Conservation (phyloP, 2,888 invertebrate genomes). For the Drosophila lacicola region DNA sequence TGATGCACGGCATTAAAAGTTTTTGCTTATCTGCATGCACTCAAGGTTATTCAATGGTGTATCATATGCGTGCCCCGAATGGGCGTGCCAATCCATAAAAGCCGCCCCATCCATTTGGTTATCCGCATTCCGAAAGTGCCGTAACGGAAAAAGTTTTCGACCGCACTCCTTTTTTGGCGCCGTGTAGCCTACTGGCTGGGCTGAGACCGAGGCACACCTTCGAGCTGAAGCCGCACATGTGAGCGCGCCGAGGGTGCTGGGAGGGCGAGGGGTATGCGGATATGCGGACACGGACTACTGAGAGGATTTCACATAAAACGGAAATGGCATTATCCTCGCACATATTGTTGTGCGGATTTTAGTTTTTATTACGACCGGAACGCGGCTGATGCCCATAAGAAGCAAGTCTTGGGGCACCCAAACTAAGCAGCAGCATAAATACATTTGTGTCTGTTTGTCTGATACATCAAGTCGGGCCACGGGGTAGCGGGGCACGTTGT, state of each 20-base stretch:
- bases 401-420: slow-evolving; percentile 36
- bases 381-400: slow-evolving; percentile 70
- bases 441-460: slow-evolving; percentile 77
- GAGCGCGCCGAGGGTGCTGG: not conserved
- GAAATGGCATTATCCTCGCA: slow-evolving; percentile 81
- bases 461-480: slow-evolving; percentile 66
- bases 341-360: slow-evolving; percentile 82
- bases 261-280: slow-evolving; percentile 32
- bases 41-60: slow-evolving; percentile 23
- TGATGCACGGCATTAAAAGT: slow-evolving; percentile 10
- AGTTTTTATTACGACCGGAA: slow-evolving; percentile 78
- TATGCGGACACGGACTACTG: slow-evolving; percentile 60
- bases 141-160: slow-evolving; percentile 63
- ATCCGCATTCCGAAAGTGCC: slow-evolving; percentile 60
- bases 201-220: slow-evolving; percentile 51
- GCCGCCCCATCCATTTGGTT: slow-evolving; percentile 49
- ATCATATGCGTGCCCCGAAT: slow-evolving; percentile 17
- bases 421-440: slow-evolving; percentile 63
- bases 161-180: slow-evolving; percentile 63
- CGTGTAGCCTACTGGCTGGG: slow-evolving; percentile 64
- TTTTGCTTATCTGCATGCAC: slow-evolving; percentile 28
- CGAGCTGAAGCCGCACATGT: slow-evolving; percentile 50
- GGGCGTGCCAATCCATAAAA: slow-evolving; percentile 69
- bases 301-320: slow-evolving; percentile 81
- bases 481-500: slow-evolving; percentile 1